Evolutionary conservation across 2,797 vertebrate genomes (phyloP).

Genomic region (Mycteria americana): DNA sequence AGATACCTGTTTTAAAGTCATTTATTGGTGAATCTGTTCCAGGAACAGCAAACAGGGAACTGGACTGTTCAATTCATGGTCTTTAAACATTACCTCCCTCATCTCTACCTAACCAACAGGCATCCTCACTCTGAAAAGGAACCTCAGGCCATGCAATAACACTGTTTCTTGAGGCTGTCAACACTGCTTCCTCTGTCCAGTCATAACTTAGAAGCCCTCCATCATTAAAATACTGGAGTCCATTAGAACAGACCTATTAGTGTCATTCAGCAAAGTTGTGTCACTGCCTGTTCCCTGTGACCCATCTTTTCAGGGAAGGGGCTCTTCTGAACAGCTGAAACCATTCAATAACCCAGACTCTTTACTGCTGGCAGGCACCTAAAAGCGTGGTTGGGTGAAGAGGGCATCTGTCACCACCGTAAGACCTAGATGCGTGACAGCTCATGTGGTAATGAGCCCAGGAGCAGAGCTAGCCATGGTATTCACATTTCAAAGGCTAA

Average conservation of each 20-base stretch:
- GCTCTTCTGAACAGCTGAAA: background rate
- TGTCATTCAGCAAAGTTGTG: background rate
- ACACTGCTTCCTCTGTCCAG: background rate
- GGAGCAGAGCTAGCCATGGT: background rate
- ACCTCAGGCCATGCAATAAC: background rate
- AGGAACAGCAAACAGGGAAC: background rate
- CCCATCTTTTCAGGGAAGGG: background rate
- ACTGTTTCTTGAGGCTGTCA: background rate
- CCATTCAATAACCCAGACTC: background rate
- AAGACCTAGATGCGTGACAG: background rate
- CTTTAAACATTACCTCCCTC: background rate
- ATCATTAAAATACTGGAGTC: background rate
- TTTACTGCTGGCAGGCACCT: background rate
- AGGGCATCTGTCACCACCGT: background rate
- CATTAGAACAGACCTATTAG: background rate
- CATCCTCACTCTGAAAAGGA: background rate
- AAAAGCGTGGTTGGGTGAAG: background rate
- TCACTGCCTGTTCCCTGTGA: background rate
- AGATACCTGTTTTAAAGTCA: background rate
- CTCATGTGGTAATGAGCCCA: background rate
- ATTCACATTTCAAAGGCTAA: background rate
- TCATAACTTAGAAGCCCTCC: background rate
- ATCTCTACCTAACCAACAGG: accelerated
- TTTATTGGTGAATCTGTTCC: background rate
- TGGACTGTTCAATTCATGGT: background rate